Evolutionary conservation across 2,888 invertebrate genomes (phyloP), one percentile per base, ranked within the genome.

Genomic region (Dinocampus coccinellae): DNA sequence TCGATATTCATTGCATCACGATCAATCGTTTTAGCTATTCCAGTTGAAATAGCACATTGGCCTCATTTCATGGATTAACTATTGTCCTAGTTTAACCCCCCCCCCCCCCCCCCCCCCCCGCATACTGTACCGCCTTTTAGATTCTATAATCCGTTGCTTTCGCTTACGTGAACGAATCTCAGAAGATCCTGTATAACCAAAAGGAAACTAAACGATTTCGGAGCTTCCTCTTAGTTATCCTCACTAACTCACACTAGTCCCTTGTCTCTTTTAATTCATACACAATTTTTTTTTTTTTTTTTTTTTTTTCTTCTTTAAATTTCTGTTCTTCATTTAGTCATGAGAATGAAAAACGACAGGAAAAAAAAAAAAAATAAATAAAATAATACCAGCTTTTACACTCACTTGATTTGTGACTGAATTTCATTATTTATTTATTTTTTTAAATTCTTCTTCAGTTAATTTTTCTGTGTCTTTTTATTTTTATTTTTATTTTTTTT

Each of bases 41-140:
- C 75, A 55, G 69, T 75, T 78, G 77, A 78, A 55, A 47, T 47
- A 55, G 74, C 75, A 78, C 75, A 75, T 80, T 80, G 76, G 76
- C 76, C 75, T 78, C 77, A 70, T 79, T 80, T 73, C 71, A 72
- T 72, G 73, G 78, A 80, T 78, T 80, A 76, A 80, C 75, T 73
- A 73, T 78, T 71, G 76, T 72, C 68, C 75, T 47, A 67, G 69
- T 70, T 71, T 70, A 67, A 73, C 66, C 67, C 60, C 7, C 10
- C 34, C 3, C 7, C 34, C 33, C n/a, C 58, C 16, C 66, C 67
- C 60, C 7, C 10, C 34, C 3, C 7, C 34, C 33, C n/a, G 34
- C 16, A n/a, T n/a, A n/a, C n/a, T n/a, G n/a, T 7, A 20, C 67
- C 70, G 68, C 66, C 66, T 69, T 34, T 61, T 67, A 58, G 47